These are phyloP conservation scores for human DNA, from an alignment of 2,113 vertebrate species.

Conservation along the genomic window GRCh38 chr13:108841501-108842000, in stretches of 20 bases:
- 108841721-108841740: not conserved
- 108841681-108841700: not conserved
- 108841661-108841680: not conserved
- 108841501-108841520: not conserved
- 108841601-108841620: not conserved
- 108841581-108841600: not conserved
- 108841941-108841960: not conserved
- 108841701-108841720: not conserved
- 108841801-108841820: not conserved
- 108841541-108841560: not conserved
- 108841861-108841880: not conserved
- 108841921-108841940: not conserved
- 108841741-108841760: not conserved
- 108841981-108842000: fast-evolving
- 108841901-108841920: not conserved
- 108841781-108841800: not conserved
- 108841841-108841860: not conserved
- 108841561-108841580: not conserved
- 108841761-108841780: not conserved
- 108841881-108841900: not conserved
- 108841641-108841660: not conserved
- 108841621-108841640: not conserved
- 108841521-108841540: not conserved
- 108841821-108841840: not conserved
- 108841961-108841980: no score